Conservation (phyloP, 2,113 vertebrate species). For the Semnopithecus entellus region DNA sequence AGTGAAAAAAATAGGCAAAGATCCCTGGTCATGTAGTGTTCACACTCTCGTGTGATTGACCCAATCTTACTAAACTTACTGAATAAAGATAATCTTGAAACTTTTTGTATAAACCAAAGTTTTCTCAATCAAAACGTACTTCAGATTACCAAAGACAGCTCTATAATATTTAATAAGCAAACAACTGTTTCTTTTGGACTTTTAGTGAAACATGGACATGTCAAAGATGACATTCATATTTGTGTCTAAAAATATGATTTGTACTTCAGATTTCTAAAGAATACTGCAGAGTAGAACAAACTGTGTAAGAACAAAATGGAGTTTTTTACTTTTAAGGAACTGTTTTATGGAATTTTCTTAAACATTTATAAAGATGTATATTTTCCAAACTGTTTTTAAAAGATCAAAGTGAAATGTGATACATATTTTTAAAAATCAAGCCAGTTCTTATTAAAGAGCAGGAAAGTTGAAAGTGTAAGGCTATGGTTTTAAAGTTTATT, state of each 20-base stretch:
- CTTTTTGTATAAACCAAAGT: background rate
- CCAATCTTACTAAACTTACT: background rate
- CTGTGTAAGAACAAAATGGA: background rate
- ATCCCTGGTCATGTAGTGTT: accelerated
- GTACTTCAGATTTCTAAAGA: background rate
- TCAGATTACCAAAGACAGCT: background rate
- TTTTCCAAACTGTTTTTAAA: background rate
- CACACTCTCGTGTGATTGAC: background rate
- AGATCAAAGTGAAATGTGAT: background rate
- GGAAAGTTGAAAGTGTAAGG: background rate
- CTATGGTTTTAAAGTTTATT: background rate
- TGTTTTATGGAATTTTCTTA: slow-evolving; percentile 9
- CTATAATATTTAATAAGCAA: background rate
- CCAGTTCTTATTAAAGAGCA: background rate
- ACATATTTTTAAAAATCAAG: background rate
- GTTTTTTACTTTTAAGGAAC: background rate
- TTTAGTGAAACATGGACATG: background rate
- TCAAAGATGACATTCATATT: background rate
- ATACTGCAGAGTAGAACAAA: background rate
- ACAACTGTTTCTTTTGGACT: background rate
- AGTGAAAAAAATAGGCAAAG: background rate
- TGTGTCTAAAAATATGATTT: background rate
- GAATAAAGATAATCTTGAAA: background rate
- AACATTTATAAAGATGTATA: background rate
- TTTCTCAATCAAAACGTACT: slow-evolving; percentile 24